Conservation (phyloP, 2,888 invertebrate species). For the Cephalotes varians region DNA sequence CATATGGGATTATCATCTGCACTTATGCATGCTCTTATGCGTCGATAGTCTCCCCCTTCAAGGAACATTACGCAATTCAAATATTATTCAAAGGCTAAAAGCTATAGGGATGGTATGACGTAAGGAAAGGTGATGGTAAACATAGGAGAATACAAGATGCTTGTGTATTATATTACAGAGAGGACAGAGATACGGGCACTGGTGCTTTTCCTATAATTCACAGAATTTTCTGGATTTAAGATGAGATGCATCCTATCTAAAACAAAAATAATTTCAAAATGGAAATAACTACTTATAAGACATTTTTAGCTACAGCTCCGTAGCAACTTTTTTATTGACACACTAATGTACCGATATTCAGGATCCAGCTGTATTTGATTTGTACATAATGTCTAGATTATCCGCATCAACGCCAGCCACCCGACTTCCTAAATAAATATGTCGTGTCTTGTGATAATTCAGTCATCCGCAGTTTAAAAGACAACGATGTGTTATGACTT, state of each 20-base stretch:
- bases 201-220: constrained; percentile 49
- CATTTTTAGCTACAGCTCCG: neutral
- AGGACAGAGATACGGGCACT: constrained; percentile 64
- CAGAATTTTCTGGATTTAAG: constrained; percentile 27
- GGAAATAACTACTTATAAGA: neutral
- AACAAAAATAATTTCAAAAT: neutral
- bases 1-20: constrained; percentile 82
- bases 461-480: neutral
- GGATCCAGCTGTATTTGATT: constrained; percentile 81
- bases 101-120: constrained; percentile 80
- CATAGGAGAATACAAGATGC: constrained; percentile 64
- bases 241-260: neutral
- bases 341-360: constrained; percentile 40
- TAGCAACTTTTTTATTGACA: neutral
- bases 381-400: constrained; percentile 82
- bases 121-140: constrained; percentile 73
- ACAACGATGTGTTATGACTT: neutral
- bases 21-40: constrained; percentile 58
- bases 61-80: constrained; percentile 85
- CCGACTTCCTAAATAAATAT: constrained; percentile 70
- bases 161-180: constrained; percentile 76
- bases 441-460: constrained; percentile 31
- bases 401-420: constrained; percentile 79
- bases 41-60: constrained; percentile 71
- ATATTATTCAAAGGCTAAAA: constrained; percentile 86